These are phyloP conservation scores for Drosophila atripex DNA, from an alignment of 2,888 invertebrate species.

Conservation along the genomic window DNA sequence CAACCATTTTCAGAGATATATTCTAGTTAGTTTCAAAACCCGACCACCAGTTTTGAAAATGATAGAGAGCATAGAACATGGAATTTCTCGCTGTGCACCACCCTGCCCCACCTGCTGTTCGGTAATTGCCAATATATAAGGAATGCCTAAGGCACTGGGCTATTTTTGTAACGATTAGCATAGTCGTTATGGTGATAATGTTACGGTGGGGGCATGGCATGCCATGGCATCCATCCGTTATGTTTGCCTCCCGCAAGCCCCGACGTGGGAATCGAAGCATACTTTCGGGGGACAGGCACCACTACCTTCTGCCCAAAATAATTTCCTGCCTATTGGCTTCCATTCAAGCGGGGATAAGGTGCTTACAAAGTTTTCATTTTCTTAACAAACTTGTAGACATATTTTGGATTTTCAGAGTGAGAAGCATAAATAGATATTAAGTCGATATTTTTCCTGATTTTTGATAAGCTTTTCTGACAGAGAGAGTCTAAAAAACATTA, in stretches of 20 bases:
- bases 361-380: background rate
- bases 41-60: background rate
- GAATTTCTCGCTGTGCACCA: background rate
- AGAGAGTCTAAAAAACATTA: no score
- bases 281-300: constrained; percentile 24
- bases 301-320: background rate
- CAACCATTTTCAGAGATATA: background rate
- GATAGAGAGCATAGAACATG: no score
- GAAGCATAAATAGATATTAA: background rate
- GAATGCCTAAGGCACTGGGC: constrained; percentile 33
- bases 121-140: constrained; percentile 28
- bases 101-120: constrained; percentile 13
- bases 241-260: constrained; percentile 11
- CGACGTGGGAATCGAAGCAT: constrained; percentile 17
- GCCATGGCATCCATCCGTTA: constrained; percentile 4
- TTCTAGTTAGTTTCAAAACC: background rate
- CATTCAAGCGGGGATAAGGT: background rate
- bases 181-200: constrained; percentile 40
- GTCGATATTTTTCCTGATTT: background rate
- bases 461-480: background rate
- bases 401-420: background rate
- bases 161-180: constrained; percentile 63
- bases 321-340: background rate
- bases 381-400: background rate
- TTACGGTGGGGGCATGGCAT: background rate